Conservation (phyloP, 1,140 invertebrate genomes). For the Drosophila baimaii region DNA sequence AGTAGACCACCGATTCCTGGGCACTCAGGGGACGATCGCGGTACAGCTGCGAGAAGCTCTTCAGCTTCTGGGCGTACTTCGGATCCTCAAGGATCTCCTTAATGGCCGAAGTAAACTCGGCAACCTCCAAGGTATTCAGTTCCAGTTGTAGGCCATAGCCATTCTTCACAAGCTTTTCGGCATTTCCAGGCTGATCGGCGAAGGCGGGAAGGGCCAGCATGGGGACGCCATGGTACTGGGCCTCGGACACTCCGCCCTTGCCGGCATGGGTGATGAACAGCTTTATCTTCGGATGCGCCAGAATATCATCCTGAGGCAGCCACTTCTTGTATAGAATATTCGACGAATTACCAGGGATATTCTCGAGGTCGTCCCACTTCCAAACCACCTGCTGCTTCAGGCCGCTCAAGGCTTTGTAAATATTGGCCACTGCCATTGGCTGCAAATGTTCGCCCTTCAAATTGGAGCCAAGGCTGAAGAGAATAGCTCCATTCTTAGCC, state of each 20-base stretch:
- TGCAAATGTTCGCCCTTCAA: conserved; percentile 84
- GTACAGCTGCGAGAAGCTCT: conserved; percentile 70
- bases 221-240: conserved; percentile 89
- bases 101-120: conserved; percentile 64
- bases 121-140: conserved; percentile 76
- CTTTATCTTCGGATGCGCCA: conserved; percentile 88
- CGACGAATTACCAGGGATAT: conserved; percentile 85
- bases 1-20: conserved; percentile 68
- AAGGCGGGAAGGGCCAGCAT: conserved; percentile 89
- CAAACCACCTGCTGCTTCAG: conserved; percentile 86
- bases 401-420: conserved; percentile 85
- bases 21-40: conserved; percentile 75
- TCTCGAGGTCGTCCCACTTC: conserved; percentile 86
- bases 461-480: conserved; percentile 87
- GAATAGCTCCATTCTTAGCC: conserved; percentile 86
- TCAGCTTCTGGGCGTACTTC: conserved; percentile 58
- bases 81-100: conserved; percentile 69
- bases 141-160: conserved; percentile 85
- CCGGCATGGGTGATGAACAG: conserved; percentile 91
- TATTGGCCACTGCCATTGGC: conserved; percentile 69
- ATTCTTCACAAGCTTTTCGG: conserved; percentile 83
- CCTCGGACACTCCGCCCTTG: conserved; percentile 88
- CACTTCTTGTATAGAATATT: conserved; percentile 89
- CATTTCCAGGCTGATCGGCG: conserved; percentile 87
- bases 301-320: conserved; percentile 89